Conservation (phyloP, 1,140 invertebrate species). For the Diachasmimorpha longicaudata region DNA sequence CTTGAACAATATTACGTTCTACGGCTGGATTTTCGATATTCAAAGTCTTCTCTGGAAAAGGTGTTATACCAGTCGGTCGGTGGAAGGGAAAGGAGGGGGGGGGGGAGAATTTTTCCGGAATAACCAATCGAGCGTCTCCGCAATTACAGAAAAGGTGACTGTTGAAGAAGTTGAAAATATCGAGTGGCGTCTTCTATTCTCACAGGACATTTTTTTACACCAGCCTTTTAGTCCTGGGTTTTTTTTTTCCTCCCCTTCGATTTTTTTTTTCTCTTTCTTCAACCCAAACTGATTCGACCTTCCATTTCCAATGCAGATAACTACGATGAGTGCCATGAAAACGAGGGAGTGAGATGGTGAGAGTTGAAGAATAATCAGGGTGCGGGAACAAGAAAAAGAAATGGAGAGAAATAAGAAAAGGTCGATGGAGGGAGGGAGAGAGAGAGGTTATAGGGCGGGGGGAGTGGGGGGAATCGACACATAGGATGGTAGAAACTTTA, state of each 20-base stretch:
- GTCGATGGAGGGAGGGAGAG: not conserved
- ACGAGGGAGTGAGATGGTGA: not conserved
- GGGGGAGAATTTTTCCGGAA: not conserved
- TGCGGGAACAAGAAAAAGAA: not conserved
- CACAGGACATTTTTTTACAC: slow-evolving; percentile 8
- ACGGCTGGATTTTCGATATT: slow-evolving; percentile 15
- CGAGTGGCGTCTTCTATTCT: not conserved
- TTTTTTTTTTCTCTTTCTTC: slow-evolving; percentile 15
- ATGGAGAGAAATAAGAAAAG: slow-evolving; percentile 3
- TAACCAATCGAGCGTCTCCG: slow-evolving; percentile 22
- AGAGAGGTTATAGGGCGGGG: not conserved
- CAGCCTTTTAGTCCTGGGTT: not conserved
- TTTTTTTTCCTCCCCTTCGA: not conserved
- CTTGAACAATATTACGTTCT: not conserved
- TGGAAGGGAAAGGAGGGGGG: too few relatives aligned
- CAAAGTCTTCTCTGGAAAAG: not conserved
- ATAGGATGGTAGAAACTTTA: slow-evolving; percentile 17
- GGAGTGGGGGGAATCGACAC: slow-evolving; percentile 11
- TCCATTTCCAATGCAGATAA: slow-evolving; percentile 30
- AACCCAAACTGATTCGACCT: slow-evolving; percentile 19
- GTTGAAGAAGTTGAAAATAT: slow-evolving; percentile 24
- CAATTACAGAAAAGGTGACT: slow-evolving; percentile 22
- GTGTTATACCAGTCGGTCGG: too few relatives aligned
- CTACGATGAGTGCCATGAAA: slow-evolving; percentile 11
- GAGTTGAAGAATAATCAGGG: slow-evolving; percentile 24